These are phyloP conservation scores for Chymomyza amoena DNA, from an alignment of 2,888 invertebrate genomes.

Conservation along the genomic window DNA sequence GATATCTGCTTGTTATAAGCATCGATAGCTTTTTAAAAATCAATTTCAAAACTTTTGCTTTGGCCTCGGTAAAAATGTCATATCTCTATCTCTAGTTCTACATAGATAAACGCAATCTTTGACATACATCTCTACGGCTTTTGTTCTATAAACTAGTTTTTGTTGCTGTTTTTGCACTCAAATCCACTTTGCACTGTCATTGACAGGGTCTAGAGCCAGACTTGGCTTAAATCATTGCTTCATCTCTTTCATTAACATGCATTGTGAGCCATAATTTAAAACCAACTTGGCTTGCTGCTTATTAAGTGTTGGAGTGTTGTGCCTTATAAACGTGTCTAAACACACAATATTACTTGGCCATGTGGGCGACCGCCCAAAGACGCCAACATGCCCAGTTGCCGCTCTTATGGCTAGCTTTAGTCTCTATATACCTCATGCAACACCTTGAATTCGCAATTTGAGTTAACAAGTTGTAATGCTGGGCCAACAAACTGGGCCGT, in stretches of 20 bases:
- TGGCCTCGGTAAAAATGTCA: neutral
- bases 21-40: neutral
- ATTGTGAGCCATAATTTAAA: neutral
- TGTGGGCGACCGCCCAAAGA: neutral
- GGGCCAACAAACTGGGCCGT: neutral
- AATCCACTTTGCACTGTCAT: neutral
- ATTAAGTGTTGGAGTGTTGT: neutral
- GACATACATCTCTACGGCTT: neutral
- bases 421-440: neutral
- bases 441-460: neutral
- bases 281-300: neutral
- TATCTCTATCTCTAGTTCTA: neutral
- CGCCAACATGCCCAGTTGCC: neutral
- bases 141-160: neutral
- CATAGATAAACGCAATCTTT: neutral
- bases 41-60: neutral
- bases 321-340: constrained; percentile 1
- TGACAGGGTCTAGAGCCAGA: neutral
- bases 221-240: neutral
- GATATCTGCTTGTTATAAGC: neutral
- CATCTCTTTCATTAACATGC: neutral
- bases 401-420: no score
- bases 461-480: constrained; percentile 4
- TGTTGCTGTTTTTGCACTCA: neutral
- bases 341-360: neutral